These are phyloP conservation scores for Drosophila quasianomalipes DNA, from an alignment of 2,888 invertebrate genomes.

Conservation along the genomic window DNA sequence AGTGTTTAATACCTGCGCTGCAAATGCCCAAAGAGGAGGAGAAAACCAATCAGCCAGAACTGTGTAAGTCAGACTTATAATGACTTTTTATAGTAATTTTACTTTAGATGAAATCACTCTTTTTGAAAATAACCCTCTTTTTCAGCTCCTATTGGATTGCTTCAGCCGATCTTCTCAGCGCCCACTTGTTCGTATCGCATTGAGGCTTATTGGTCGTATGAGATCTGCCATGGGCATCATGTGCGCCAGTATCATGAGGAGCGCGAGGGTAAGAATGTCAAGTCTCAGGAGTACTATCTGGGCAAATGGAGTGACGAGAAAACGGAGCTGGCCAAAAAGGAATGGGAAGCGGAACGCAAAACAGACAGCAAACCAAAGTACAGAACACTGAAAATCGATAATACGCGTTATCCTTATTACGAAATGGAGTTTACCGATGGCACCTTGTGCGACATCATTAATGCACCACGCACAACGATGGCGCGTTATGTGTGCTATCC, in stretches of 20 bases:
- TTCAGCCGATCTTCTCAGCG: slow-evolving; percentile 91
- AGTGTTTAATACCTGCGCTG: slow-evolving; percentile 92
- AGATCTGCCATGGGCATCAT: slow-evolving; percentile 96
- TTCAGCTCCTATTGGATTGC: slow-evolving; percentile 90
- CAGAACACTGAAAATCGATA: slow-evolving; percentile 92
- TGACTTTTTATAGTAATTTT: neutral
- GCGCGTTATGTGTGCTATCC: slow-evolving; percentile 95
- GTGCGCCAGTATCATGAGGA: slow-evolving; percentile 98
- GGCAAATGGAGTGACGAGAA: slow-evolving; percentile 91
- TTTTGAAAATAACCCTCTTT: neutral
- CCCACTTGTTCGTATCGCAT: slow-evolving; percentile 94
- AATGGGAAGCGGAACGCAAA: slow-evolving; percentile 86
- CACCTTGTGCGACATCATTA: slow-evolving; percentile 95
- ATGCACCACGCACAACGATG: slow-evolving; percentile 92
- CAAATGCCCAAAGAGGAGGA: slow-evolving; percentile 84
- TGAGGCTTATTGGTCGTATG: slow-evolving; percentile 98
- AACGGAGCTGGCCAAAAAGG: slow-evolving; percentile 87
- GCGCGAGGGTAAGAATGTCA: slow-evolving; percentile 93
- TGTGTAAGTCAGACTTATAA: slow-evolving; percentile 66
- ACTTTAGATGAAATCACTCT: neutral
- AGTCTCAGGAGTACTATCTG: slow-evolving; percentile 93
- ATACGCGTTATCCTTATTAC: slow-evolving; percentile 94
- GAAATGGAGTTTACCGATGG: slow-evolving; percentile 95
- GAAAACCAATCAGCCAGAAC: slow-evolving; percentile 70
- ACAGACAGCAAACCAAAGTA: slow-evolving; percentile 86